These are phyloP conservation scores for Hemaris fuciformis DNA, from an alignment of 2,888 invertebrate genomes.

Conservation along the genomic window DNA sequence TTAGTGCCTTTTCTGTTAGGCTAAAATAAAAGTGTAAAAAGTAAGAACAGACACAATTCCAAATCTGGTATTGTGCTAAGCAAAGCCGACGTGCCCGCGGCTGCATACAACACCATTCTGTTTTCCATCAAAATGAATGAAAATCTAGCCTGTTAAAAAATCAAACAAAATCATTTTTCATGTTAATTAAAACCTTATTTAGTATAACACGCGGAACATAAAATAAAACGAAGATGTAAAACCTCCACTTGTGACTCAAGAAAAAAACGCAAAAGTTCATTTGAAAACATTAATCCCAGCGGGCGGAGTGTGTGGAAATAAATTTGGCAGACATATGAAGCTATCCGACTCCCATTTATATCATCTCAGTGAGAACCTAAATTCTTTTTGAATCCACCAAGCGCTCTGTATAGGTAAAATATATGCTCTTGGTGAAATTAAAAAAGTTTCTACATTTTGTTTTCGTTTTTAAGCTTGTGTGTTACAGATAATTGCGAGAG, in stretches of 20 bases:
- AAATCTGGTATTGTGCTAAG: neutral
- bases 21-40: neutral
- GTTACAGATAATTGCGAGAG: neutral
- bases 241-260: neutral
- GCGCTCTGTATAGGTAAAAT: neutral
- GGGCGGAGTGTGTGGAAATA: neutral
- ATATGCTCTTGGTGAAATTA: neutral
- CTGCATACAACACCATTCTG: neutral
- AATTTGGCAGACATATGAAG: neutral
- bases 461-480: neutral
- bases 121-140: neutral
- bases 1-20: neutral
- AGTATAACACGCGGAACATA: neutral
- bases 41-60: neutral
- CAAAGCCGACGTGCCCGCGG: neutral
- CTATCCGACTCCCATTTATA: neutral
- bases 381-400: neutral
- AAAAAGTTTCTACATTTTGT: neutral
- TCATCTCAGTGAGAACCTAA: neutral
- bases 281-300: neutral
- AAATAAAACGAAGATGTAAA: neutral
- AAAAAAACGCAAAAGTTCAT: neutral
- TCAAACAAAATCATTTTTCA: neutral
- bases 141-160: neutral
- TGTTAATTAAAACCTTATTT: slow-evolving; percentile 8